Evolutionary conservation across 2,797 vertebrate genomes (phyloP).

Genomic region (Potorous gilbertii): DNA sequence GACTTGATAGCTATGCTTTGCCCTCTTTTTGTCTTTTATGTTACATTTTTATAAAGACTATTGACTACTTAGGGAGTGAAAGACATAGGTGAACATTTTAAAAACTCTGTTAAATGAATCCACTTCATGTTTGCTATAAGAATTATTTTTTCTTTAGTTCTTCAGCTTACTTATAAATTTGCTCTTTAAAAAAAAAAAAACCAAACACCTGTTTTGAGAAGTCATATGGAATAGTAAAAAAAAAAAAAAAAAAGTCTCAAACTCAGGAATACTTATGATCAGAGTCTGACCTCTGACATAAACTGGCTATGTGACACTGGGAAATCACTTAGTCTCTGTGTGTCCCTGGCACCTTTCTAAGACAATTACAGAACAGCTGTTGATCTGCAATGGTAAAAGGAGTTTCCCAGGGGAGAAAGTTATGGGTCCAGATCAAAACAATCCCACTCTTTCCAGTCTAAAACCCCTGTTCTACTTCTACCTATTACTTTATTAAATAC

Average conservation of each 20-base stretch:
- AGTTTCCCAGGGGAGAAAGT: background rate
- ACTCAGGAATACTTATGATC: background rate
- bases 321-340: background rate
- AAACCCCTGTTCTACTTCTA: background rate
- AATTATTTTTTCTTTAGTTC: slow-evolving; percentile 3
- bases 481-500: background rate
- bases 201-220: background rate
- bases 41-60: slow-evolving; percentile 8
- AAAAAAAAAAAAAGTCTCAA: background rate
- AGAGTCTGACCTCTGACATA: background rate
- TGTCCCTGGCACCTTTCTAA: background rate
- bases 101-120: slow-evolving; percentile 46
- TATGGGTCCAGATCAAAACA: background rate
- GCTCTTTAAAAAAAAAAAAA: slow-evolving; percentile 32
- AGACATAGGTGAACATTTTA: background rate
- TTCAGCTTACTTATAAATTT: slow-evolving; percentile 12
- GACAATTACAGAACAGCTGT: background rate
- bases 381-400: background rate
- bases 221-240: background rate
- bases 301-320: background rate
- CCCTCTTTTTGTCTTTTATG: slow-evolving; percentile 5
- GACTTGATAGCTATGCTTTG: background rate
- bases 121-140: slow-evolving; percentile 49
- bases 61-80: background rate
- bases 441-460: background rate